Evolutionary conservation across 2,888 invertebrate genomes (phyloP).

Genomic region (Machimus atricapillus): DNA sequence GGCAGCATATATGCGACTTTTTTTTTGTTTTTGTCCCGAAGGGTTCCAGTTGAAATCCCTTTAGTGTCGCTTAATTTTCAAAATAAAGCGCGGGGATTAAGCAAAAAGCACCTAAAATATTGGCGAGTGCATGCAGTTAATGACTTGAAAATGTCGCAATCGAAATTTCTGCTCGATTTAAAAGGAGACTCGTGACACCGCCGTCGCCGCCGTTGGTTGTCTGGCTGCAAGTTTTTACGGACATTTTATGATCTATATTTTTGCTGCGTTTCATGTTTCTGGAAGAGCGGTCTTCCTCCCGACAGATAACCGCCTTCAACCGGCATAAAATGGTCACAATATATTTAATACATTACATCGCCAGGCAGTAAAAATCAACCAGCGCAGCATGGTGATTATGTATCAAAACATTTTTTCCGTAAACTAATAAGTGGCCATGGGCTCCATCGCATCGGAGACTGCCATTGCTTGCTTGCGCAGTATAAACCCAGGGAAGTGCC

Average conservation of each 20-base stretch:
- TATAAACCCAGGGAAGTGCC: not conserved
- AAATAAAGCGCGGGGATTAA: not conserved
- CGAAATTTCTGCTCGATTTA: slow-evolving; percentile 8
- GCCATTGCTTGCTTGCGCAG: not conserved
- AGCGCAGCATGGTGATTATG: not conserved
- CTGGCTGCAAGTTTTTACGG: not conserved
- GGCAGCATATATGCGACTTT: not conserved
- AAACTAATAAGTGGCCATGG: not conserved
- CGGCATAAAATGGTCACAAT: not conserved
- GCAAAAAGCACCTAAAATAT: slow-evolving; percentile 9
- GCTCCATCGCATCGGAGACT: not conserved
- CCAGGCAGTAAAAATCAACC: not conserved
- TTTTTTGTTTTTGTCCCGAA: not conserved
- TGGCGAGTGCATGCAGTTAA: not conserved
- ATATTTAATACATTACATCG: not conserved
- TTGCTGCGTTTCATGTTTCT: not conserved
- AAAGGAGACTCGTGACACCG: not conserved
- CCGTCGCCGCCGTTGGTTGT: not conserved
- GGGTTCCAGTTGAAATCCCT: not conserved
- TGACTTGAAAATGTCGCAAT: slow-evolving; percentile 17
- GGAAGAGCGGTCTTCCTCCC: not conserved
- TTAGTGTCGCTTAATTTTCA: slow-evolving; percentile 11
- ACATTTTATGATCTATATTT: not conserved
- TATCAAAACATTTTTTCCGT: not conserved
- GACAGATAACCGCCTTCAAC: not conserved